Evolutionary conservation across 1,140 invertebrate genomes (phyloP).

Genomic region (Drosophila seguyi): DNA sequence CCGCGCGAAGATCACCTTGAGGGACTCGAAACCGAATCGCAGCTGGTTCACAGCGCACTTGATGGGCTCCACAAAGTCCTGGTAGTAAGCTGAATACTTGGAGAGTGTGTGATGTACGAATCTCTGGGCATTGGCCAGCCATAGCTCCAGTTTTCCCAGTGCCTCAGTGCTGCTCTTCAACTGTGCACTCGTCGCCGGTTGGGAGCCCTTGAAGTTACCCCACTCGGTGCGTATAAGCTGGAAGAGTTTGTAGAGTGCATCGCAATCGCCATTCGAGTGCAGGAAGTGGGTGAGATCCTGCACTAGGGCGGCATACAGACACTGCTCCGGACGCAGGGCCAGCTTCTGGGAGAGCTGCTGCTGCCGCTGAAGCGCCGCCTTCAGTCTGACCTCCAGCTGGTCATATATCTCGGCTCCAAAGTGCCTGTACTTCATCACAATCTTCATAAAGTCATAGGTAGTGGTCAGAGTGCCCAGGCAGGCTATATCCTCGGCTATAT

Average conservation of each 20-base stretch:
- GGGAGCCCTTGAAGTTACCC: conserved; percentile 31
- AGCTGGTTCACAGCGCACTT: conserved; percentile 70
- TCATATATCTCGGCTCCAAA: conserved; percentile 70
- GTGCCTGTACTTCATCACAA: conserved; percentile 74
- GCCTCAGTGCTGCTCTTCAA: conserved; percentile 50
- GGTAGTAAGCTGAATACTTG: conserved; percentile 68
- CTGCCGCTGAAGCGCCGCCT: conserved; percentile 71
- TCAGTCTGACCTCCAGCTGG: conserved; percentile 75
- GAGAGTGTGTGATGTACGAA: conserved; percentile 74
- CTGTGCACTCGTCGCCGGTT: conserved; percentile 34
- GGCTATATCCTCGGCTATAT: conserved; percentile 88
- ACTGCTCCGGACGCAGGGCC: conserved; percentile 87
- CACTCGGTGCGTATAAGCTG: conserved; percentile 38
- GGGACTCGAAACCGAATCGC: conserved; percentile 67
- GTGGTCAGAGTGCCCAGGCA: conserved; percentile 54
- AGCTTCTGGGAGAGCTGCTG: conserved; percentile 84
- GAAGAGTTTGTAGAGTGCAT: conserved; percentile 49
- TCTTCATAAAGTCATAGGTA: conserved; percentile 75
- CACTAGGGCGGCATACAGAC: conserved; percentile 86
- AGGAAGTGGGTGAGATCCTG: conserved; percentile 77
- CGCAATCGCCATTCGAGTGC: conserved; percentile 70
- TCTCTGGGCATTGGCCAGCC: conserved; percentile 76
- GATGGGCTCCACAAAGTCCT: conserved; percentile 79
- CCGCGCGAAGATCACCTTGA: conserved; percentile 62
- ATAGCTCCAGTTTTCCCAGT: conserved; percentile 71